Evolutionary conservation across 2,888 invertebrate species (phyloP).

Genomic region (Unio delphinus): DNA sequence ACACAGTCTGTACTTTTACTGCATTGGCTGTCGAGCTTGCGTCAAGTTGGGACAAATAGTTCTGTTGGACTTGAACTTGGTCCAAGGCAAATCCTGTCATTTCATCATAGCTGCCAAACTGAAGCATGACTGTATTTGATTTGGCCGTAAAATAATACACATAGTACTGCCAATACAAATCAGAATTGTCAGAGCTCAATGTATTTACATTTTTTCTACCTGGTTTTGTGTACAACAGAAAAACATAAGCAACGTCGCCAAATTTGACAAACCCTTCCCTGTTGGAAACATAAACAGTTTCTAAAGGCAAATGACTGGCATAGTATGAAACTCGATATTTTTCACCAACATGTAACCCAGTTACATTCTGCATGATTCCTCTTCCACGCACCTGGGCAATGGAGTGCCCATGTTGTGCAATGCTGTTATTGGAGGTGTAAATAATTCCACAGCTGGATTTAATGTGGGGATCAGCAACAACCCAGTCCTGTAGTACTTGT

Average conservation of each 20-base stretch:
- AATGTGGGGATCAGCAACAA: too few species aligned
- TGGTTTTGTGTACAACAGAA: slow-evolving; percentile 21
- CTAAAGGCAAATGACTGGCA: too few species aligned
- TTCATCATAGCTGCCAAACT: slow-evolving; percentile 7
- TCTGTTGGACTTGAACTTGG: slow-evolving; percentile 10
- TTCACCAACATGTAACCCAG: too few species aligned
- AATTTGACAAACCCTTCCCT: too few species aligned
- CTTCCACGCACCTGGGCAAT: too few species aligned
- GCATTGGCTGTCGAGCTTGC: slow-evolving; percentile 2
- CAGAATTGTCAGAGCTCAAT: neutral
- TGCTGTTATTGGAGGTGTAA: too few species aligned
- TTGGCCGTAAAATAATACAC: slow-evolving; percentile 9
- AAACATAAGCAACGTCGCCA: slow-evolving; percentile 1
- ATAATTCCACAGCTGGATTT: too few species aligned
- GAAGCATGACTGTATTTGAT: slow-evolving; percentile 1
- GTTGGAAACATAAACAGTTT: too few species aligned
- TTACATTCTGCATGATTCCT: too few species aligned
- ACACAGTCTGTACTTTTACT: slow-evolving; percentile 14
- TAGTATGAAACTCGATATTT: too few species aligned
- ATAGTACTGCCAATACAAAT: slow-evolving; percentile 23
- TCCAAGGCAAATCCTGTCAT: slow-evolving; percentile 15
- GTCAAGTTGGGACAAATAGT: slow-evolving; percentile 1
- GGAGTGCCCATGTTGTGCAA: too few species aligned
- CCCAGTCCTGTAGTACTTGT: too few species aligned
- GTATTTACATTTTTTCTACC: neutral